Evolutionary conservation across 1,140 invertebrate genomes (phyloP).

Genomic region (Drosophila quadrilineata): DNA sequence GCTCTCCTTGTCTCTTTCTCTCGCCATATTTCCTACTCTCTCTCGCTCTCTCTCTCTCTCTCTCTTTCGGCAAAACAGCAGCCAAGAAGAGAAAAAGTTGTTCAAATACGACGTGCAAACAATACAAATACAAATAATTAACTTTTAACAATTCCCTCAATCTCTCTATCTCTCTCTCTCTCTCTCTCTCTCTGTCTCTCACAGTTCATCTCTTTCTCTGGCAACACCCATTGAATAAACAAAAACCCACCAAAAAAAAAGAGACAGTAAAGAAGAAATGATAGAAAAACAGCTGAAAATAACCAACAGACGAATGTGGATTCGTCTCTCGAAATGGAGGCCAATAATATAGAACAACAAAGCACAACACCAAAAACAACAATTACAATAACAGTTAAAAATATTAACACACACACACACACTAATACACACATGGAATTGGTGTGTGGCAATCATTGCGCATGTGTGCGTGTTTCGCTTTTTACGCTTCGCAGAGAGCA

Average conservation of each 20-base stretch:
- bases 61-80: background rate
- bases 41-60: constrained; percentile 4
- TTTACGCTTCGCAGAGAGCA: constrained; percentile 52
- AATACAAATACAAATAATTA: constrained; percentile 77
- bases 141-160: constrained; percentile 63
- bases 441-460: constrained; percentile 53
- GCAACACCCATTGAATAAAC: constrained; percentile 68
- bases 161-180: constrained; percentile 4
- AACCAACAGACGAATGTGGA: constrained; percentile 15
- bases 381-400: constrained; percentile 64
- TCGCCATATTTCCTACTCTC: too few species aligned
- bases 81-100: constrained; percentile 52
- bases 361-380: constrained; percentile 7
- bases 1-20: too few species aligned
- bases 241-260: constrained; percentile 46
- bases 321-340: constrained; percentile 43
- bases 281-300: constrained; percentile 21
- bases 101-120: constrained; percentile 70
- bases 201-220: constrained; percentile 6
- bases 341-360: constrained; percentile 67
- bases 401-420: constrained; percentile 50
- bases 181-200: constrained; percentile 14
- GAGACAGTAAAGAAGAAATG: constrained; percentile 29
- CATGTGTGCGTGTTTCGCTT: constrained; percentile 67
- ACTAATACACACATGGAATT: constrained; percentile 5